phyloP scores from a whole-genome alignment of 2,888 invertebrate genomes.

The Smittia aterrima region DNA sequence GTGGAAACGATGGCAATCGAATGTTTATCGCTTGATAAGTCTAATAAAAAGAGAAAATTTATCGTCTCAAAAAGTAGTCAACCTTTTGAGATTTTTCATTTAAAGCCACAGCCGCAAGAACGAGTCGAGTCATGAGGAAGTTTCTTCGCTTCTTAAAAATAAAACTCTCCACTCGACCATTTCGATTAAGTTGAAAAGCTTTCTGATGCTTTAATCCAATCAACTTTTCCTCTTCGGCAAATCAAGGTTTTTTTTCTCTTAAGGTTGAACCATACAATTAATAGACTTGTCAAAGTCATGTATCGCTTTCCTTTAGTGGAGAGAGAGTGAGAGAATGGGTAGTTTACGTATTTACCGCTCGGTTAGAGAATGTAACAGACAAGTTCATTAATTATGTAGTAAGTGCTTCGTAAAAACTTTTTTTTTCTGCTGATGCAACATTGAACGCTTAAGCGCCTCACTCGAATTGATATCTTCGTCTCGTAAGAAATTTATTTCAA shows the following conservation, averaged over 20 bases:
- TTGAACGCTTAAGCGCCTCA: not conserved
- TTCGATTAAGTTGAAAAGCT: no score
- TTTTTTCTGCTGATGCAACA: constrained; percentile 29
- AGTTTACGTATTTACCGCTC: not conserved
- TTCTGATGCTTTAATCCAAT: no score
- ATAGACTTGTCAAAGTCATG: constrained; percentile 37
- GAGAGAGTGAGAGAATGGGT: not conserved
- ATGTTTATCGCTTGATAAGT: not conserved
- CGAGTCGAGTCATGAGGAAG: no score
- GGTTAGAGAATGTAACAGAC: constrained; percentile 24
- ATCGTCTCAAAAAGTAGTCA: no score
- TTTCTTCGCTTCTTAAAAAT: no score
- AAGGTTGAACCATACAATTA: constrained; percentile 21
- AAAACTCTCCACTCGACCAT: no score
- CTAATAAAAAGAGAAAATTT: not conserved
- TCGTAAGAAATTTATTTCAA: not conserved
- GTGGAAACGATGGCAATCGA: not conserved
- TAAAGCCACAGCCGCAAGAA: no score
- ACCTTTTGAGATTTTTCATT: no score
- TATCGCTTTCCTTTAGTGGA: not conserved
- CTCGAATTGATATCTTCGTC: not conserved
- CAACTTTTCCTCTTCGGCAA: no score
- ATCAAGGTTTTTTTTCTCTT: no score
- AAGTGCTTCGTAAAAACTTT: not conserved
- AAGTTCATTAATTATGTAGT: constrained; percentile 36